phyloP scores from a whole-genome alignment of 30 jellyfish, hydroid and myxozoan genomes.

The Pseudorhiza aurosa region DNA sequence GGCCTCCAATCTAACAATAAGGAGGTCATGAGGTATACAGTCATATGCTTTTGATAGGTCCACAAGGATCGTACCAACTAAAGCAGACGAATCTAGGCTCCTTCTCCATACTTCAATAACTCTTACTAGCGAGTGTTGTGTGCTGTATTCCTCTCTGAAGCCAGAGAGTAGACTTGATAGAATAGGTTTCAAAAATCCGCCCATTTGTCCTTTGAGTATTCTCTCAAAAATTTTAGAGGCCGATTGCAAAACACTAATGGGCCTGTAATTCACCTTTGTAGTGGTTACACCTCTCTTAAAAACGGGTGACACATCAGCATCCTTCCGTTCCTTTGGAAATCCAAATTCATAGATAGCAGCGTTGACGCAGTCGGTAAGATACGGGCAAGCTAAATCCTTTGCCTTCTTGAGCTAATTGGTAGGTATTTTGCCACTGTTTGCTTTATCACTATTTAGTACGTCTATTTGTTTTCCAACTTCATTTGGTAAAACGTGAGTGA shows the following conservation, averaged over 20 bases:
- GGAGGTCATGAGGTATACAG: slow-evolving; percentile 64
- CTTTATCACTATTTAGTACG: neutral
- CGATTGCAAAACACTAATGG: slow-evolving; percentile 10
- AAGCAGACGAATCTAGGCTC: slow-evolving; percentile 33
- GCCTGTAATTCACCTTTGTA: neutral
- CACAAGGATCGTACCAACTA: slow-evolving; percentile 54
- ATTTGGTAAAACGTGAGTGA: slow-evolving; percentile 11
- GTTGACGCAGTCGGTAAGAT: slow-evolving; percentile 27
- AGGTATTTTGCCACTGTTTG: slow-evolving; percentile 13
- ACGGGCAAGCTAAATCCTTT: slow-evolving; percentile 3
- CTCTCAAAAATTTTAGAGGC: slow-evolving; percentile 5
- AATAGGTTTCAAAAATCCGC: neutral
- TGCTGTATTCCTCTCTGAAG: slow-evolving; percentile 10
- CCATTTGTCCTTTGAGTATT: neutral
- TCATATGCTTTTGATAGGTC: slow-evolving; percentile 57
- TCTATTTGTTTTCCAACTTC: slow-evolving; percentile 1
- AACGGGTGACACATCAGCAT: slow-evolving; percentile 1
- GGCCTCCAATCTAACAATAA: slow-evolving; percentile 45
- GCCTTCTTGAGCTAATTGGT: neutral
- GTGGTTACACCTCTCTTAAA: neutral
- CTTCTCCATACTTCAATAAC: slow-evolving; percentile 32
- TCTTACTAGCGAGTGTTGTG: slow-evolving; percentile 22
- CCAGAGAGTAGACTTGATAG: neutral
- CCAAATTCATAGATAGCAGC: neutral
- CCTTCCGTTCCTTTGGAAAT: slow-evolving; percentile 8